Conservation (phyloP, 2,888 invertebrate genomes). For the Lepidocyrtoides sp. region DNA sequence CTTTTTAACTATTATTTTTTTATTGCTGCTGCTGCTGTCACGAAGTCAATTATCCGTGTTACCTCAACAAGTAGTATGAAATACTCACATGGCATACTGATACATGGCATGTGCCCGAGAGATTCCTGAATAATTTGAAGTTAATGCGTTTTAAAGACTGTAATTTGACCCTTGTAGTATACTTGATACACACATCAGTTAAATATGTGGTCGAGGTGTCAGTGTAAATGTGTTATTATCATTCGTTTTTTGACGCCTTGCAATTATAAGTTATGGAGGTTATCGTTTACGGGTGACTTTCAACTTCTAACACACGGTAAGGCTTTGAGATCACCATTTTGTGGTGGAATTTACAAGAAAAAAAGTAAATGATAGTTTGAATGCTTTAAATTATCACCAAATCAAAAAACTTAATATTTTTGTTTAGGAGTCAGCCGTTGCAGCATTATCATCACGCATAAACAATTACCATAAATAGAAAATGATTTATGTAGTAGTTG, state of each 20-base stretch:
- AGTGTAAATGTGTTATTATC: too few relatives aligned
- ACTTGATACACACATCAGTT: background rate
- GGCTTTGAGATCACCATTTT: background rate
- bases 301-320: background rate
- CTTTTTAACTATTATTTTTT: background rate
- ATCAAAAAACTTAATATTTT: background rate
- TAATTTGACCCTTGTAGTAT: constrained; percentile 9
- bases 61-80: background rate
- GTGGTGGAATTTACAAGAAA: background rate
- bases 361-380: background rate
- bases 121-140: constrained; percentile 13
- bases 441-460: background rate
- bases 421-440: background rate
- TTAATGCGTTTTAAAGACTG: constrained; percentile 19
- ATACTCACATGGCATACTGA: too few relatives aligned
- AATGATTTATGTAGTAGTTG: too few relatives aligned
- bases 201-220: background rate
- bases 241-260: background rate
- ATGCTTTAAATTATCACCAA: constrained; percentile 1
- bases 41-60: constrained; percentile 45
- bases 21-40: background rate
- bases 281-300: too few relatives aligned
- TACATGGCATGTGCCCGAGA: background rate
- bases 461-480: background rate
- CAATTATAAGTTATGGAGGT: too few relatives aligned